Conservation (phyloP, 2,113 vertebrate genomes). For the Crocuta crocuta region DNA sequence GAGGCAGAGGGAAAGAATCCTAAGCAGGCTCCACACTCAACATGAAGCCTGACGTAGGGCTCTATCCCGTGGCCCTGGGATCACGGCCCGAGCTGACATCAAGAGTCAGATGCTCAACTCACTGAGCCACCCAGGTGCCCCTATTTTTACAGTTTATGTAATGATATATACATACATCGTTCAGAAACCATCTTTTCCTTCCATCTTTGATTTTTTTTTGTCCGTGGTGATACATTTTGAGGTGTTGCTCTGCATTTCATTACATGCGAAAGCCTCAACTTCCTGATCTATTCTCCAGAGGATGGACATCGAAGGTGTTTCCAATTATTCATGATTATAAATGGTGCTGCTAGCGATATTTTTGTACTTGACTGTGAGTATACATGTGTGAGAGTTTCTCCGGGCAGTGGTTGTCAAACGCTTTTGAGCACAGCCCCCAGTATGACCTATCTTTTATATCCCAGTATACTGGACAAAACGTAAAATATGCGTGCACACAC, state of each 20-base stretch:
- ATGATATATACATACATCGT: not conserved
- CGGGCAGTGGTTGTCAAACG: not conserved
- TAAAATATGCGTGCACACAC: not conserved
- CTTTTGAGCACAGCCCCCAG: not conserved
- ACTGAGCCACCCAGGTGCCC: no score
- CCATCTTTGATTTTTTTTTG: not conserved
- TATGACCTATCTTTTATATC: conserved; percentile 10
- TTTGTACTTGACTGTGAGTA: not conserved
- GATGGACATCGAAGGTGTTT: not conserved
- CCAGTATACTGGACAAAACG: not conserved
- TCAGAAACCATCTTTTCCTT: conserved; percentile 55
- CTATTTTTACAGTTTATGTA: not conserved
- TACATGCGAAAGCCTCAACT: not conserved
- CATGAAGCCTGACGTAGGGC: no score
- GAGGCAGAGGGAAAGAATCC: no score
- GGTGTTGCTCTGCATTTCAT: conserved; percentile 25
- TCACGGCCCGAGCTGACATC: no score
- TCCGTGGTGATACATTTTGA: not conserved
- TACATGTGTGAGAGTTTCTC: not conserved
- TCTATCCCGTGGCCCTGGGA: no score
- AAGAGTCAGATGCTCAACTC: no score
- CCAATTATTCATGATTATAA: not conserved
- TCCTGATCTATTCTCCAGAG: conserved; percentile 27
- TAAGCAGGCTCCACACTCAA: no score
- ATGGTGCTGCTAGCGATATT: not conserved